These are phyloP conservation scores for Clarias gariepinus DNA, from an alignment of 2,113 vertebrate species.

Conservation along the genomic window DNA sequence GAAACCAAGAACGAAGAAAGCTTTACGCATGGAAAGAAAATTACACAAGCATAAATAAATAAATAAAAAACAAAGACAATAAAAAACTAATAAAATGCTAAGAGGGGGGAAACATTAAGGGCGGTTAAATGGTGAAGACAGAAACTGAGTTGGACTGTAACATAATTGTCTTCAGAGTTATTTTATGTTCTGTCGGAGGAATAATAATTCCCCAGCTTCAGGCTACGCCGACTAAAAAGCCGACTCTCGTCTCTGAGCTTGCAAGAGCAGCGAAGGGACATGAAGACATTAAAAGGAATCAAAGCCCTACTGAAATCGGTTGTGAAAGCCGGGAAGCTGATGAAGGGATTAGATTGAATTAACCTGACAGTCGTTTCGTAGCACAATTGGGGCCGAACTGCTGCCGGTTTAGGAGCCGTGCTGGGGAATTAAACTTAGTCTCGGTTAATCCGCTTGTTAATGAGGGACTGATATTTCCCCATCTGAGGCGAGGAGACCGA, in stretches of 20 bases:
- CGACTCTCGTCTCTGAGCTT: background rate
- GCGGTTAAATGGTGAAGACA: background rate
- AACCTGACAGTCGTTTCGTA: background rate
- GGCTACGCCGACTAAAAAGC: background rate
- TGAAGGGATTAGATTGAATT: background rate
- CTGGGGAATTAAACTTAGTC: too few species aligned
- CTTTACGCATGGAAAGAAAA: too few species aligned
- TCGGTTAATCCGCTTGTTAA: background rate
- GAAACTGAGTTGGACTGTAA: background rate
- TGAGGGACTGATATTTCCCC: background rate
- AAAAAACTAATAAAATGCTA: background rate
- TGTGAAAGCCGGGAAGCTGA: background rate
- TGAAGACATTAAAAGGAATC: background rate
- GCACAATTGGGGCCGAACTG: background rate
- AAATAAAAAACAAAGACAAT: too few species aligned
- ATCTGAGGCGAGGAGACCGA: background rate
- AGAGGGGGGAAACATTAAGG: background rate
- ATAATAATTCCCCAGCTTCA: background rate
- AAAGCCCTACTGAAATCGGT: background rate
- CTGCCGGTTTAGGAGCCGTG: too few species aligned
- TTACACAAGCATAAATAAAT: too few species aligned
- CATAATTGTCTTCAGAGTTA: background rate
- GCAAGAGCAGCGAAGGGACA: background rate
- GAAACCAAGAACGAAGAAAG: too few species aligned
- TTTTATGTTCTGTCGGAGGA: background rate